These are phyloP conservation scores for Heterodera carotae DNA, from an alignment of 1,140 invertebrate genomes.

Conservation along the genomic window DNA sequence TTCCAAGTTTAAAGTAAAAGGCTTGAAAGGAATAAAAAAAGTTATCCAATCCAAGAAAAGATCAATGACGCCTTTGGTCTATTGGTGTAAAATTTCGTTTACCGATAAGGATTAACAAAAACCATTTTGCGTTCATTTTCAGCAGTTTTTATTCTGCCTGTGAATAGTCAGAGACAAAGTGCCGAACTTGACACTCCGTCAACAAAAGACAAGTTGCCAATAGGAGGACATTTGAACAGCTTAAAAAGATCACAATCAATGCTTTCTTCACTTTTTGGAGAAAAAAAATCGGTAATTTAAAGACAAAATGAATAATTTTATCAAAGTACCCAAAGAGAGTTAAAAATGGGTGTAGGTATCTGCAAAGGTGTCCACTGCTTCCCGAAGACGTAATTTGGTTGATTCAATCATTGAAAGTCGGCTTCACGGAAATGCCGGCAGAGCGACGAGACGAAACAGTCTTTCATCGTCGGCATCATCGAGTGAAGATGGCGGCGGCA, in stretches of 20 bases:
- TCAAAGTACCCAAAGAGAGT: too few species aligned
- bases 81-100: too few species aligned
- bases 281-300: neutral
- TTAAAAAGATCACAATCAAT: neutral
- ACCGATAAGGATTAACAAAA: too few species aligned
- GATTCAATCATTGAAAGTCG: conserved; percentile 19
- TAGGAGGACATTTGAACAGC: neutral
- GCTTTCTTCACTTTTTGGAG: neutral
- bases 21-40: too few species aligned
- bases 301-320: neutral
- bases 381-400: conserved; percentile 2
- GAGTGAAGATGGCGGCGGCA: conserved; percentile 12
- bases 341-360: neutral
- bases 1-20: too few species aligned
- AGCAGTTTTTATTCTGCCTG: neutral
- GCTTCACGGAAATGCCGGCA: conserved; percentile 8
- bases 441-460: neutral
- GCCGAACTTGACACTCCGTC: neutral
- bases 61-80: too few species aligned
- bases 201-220: neutral
- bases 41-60: too few species aligned
- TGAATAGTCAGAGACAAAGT: neutral
- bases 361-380: neutral
- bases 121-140: too few species aligned
- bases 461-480: conserved; percentile 2